Conservation (phyloP, 2,888 invertebrate genomes). For the Dolomedes plantarius region DNA sequence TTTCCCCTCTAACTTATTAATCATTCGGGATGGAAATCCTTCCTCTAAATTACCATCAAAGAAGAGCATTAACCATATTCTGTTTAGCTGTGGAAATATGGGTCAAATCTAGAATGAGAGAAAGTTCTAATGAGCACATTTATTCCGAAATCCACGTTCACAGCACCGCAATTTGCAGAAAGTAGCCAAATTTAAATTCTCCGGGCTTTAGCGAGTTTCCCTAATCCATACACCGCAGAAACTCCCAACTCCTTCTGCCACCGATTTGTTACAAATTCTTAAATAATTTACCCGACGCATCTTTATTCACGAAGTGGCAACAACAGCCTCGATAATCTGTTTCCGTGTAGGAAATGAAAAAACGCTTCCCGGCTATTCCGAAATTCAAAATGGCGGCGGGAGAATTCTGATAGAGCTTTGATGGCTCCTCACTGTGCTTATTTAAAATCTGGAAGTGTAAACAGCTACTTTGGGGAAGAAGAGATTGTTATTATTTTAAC, state of each 20-base stretch:
- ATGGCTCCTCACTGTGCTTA: constrained; percentile 43
- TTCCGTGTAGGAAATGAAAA: constrained; percentile 14
- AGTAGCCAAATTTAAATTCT: neutral
- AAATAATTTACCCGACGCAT: constrained; percentile 44
- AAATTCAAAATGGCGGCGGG: constrained; percentile 35
- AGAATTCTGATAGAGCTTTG: constrained; percentile 53
- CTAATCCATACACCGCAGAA: neutral
- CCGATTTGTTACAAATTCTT: constrained; percentile 35
- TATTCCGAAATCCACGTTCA: neutral
- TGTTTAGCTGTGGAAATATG: no score
- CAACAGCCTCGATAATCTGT: constrained; percentile 25
- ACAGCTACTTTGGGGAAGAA: constrained; percentile 17
- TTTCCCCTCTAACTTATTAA: no score
- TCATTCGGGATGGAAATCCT: no score
- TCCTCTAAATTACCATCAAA: no score
- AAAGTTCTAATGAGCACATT: neutral
- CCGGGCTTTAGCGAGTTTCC: neutral
- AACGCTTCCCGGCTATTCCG: constrained; percentile 5
- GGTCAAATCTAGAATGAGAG: no score
- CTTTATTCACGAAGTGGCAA: constrained; percentile 34
- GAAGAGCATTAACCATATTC: no score
- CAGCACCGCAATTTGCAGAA: neutral
- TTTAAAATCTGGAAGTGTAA: constrained; percentile 62
- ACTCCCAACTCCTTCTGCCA: neutral
- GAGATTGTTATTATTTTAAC: constrained; percentile 61